These are phyloP conservation scores for Sinodicranocentrus sp. DNA, from an alignment of 2,888 invertebrate genomes.

Conservation along the genomic window DNA sequence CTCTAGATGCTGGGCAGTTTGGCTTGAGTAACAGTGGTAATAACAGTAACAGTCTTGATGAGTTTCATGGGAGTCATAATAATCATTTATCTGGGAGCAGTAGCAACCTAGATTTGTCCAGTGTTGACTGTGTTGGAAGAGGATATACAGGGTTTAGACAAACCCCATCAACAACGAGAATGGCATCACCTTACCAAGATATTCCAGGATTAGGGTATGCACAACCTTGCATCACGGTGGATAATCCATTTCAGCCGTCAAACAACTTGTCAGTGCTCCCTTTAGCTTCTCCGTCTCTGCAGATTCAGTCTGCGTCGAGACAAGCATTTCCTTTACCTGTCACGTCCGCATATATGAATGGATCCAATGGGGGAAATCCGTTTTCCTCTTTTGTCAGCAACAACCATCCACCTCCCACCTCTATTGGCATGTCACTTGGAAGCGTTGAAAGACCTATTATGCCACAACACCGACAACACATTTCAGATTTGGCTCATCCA, in stretches of 20 bases:
- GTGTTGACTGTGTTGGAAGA: background rate
- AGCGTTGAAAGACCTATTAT: conserved; percentile 48
- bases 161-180: conserved; percentile 37
- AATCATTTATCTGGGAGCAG: conserved; percentile 47
- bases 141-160: conserved; percentile 28
- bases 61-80: conserved; percentile 58
- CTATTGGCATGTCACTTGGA: conserved; percentile 54
- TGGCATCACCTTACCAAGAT: conserved; percentile 38
- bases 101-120: conserved; percentile 46
- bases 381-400: conserved; percentile 48
- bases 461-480: conserved; percentile 27
- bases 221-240: conserved; percentile 51
- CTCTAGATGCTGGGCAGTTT: conserved; percentile 70
- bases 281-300: conserved; percentile 18
- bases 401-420: conserved; percentile 43
- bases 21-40: conserved; percentile 33
- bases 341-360: conserved; percentile 47
- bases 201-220: too few species aligned
- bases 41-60: conserved; percentile 37
- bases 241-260: conserved; percentile 57
- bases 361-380: conserved; percentile 22
- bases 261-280: conserved; percentile 61
- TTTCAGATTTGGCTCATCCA: background rate
- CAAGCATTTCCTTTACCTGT: conserved; percentile 55
- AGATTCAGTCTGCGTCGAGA: conserved; percentile 34